A percentile compares a stretch with the other conserved stretches of the same genome.
Evolutionary conservation across 2,888 invertebrate species (phyloP).

Genomic region (Caenorhabditis sp.): DNA sequence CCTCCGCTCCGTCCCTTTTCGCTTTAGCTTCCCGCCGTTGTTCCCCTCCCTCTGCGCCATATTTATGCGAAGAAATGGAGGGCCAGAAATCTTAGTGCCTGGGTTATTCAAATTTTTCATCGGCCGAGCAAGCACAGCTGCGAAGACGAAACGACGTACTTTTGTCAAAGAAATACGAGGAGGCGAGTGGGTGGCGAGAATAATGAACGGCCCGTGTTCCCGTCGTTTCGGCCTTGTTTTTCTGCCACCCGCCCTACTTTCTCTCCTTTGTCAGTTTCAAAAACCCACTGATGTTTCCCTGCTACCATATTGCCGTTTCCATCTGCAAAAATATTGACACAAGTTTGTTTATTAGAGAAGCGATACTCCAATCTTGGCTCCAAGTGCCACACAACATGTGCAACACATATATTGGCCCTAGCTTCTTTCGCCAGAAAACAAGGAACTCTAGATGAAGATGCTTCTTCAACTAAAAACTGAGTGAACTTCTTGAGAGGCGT

Average conservation of each 20-base stretch:
- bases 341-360: background rate
- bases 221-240: conserved; percentile 46
- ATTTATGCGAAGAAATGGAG: conserved; percentile 22
- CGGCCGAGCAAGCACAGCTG: conserved; percentile 51
- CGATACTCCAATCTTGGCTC: background rate
- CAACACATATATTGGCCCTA: background rate
- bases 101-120: conserved; percentile 61
- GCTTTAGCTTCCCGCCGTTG: background rate
- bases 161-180: conserved; percentile 55
- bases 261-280: conserved; percentile 8
- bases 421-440: background rate
- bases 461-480: conserved; percentile 38
- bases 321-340: background rate
- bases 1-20: conserved; percentile 19
- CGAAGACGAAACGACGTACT: conserved; percentile 54
- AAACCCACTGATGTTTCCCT: background rate
- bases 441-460: conserved; percentile 7
- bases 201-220: conserved; percentile 51
- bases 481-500: conserved; percentile 54
- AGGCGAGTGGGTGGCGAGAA: conserved; percentile 40
- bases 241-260: conserved; percentile 16
- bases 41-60: conserved; percentile 14
- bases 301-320: background rate
- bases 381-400: background rate
- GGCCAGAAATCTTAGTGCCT: conserved; percentile 25